phyloP scores from a whole-genome alignment of 2,888 invertebrate species.

The Melitaea athalia region DNA sequence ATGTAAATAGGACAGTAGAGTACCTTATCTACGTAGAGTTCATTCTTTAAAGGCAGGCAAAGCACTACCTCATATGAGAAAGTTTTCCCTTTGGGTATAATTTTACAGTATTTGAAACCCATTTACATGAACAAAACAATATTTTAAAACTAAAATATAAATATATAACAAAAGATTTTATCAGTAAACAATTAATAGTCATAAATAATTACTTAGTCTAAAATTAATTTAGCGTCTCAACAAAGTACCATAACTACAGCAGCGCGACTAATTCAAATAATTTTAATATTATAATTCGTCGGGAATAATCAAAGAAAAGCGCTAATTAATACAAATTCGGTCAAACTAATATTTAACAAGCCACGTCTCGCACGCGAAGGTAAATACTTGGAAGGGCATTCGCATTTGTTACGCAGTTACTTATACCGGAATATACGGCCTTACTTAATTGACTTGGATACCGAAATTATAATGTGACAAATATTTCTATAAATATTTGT shows the following conservation, averaged over 20 bases:
- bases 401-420: constrained; percentile 5
- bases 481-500: no score
- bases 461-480: background rate
- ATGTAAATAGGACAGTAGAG: no score
- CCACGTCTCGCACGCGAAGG: constrained; percentile 23
- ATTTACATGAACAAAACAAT: no score
- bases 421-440: background rate
- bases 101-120: no score
- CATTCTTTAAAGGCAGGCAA: no score
- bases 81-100: no score
- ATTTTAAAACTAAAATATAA: no score
- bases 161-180: no score
- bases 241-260: background rate
- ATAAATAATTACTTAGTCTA: background rate
- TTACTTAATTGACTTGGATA: constrained; percentile 1
- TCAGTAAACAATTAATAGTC: background rate
- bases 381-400: constrained; percentile 15
- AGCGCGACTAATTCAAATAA: constrained; percentile 7
- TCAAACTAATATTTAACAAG: constrained; percentile 29
- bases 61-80: no score
- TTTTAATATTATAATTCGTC: constrained; percentile 34
- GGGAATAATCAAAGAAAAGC: constrained; percentile 31
- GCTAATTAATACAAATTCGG: constrained; percentile 42
- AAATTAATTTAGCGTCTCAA: background rate
- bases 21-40: no score